These are phyloP conservation scores for Scarus forsteni DNA, from an alignment of 2,797 vertebrate genomes.

Conservation along the genomic window DNA sequence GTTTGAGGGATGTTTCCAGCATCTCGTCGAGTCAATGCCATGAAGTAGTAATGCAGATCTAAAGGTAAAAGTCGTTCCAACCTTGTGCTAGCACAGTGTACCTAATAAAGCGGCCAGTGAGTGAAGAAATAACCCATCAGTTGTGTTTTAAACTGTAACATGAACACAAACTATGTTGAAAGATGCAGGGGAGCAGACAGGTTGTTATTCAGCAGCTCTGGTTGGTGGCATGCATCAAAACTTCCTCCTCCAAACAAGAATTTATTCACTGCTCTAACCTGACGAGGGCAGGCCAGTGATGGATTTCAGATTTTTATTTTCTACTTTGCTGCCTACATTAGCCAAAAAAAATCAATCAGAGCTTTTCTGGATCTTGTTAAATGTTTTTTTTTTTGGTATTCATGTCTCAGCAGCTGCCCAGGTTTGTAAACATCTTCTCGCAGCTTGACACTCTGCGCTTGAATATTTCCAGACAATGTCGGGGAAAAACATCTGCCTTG, in stretches of 20 bases:
- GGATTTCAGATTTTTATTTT: conserved; percentile 37
- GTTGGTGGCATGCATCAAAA: neutral
- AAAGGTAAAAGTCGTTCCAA: too few relatives aligned
- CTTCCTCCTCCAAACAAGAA: conserved; percentile 27
- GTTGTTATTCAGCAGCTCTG: conserved; percentile 8
- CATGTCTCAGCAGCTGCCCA: conserved; percentile 47
- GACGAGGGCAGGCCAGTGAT: conserved; percentile 37
- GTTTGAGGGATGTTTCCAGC: too few relatives aligned
- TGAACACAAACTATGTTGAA: neutral
- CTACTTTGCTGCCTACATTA: conserved; percentile 54
- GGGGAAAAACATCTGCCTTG: conserved; percentile 55
- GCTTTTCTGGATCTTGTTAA: conserved; percentile 52
- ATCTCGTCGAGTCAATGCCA: too few relatives aligned
- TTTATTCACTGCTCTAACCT: conserved; percentile 35
- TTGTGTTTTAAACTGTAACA: neutral
- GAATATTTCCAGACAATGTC: conserved; percentile 48
- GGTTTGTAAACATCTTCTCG: conserved; percentile 58
- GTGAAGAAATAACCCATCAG: neutral
- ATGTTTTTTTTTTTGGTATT: conserved; percentile 21
- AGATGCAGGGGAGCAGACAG: neutral
- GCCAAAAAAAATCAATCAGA: conserved; percentile 56
- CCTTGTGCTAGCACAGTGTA: too few relatives aligned
- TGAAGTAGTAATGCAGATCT: too few relatives aligned
- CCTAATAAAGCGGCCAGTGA: too few relatives aligned
- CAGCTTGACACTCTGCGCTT: conserved; percentile 28